Evolutionary conservation across 2,113 vertebrate species (phyloP).

Genomic region (Oryzias javanicus): DNA sequence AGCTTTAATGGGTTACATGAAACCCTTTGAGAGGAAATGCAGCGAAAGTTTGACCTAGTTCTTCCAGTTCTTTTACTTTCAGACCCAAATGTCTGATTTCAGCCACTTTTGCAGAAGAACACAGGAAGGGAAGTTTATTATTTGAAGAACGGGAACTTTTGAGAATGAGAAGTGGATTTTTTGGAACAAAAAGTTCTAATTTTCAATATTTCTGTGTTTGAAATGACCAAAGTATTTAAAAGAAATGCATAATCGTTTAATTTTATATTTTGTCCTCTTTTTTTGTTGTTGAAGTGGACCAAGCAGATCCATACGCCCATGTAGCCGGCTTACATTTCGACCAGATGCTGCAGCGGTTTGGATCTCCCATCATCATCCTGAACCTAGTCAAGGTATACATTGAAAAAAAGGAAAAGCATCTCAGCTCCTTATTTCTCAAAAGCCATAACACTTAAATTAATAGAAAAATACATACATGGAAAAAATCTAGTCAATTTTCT

Average conservation of each 20-base stretch:
- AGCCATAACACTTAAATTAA: too few species aligned
- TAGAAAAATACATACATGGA: too few species aligned
- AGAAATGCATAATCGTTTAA: background rate
- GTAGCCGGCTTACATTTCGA: slow-evolving; percentile 95
- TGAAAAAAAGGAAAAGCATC: background rate
- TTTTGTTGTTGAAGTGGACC: slow-evolving; percentile 84
- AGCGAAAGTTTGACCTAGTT: slow-evolving; percentile 35
- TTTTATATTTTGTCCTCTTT: background rate
- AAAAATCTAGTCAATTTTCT: too few species aligned
- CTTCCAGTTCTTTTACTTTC: slow-evolving; percentile 2
- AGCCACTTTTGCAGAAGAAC: slow-evolving; percentile 1
- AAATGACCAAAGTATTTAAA: too few species aligned
- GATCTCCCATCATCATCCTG: slow-evolving; percentile 95
- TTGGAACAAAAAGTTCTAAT: background rate
- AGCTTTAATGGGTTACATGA: background rate
- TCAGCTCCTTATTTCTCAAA: too few species aligned
- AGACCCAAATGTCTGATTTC: slow-evolving; percentile 16
- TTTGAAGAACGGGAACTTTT: slow-evolving; percentile 5
- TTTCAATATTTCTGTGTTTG: too few species aligned
- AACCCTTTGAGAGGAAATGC: background rate
- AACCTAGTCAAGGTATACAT: slow-evolving; percentile 93
- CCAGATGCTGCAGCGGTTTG: slow-evolving; percentile 98
- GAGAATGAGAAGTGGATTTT: slow-evolving; percentile 4
- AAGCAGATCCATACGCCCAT: slow-evolving; percentile 94
- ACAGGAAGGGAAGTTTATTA: slow-evolving; percentile 11